Evolutionary conservation across 2,797 vertebrate genomes (phyloP).

Genomic region (Sebastiscus tertius): DNA sequence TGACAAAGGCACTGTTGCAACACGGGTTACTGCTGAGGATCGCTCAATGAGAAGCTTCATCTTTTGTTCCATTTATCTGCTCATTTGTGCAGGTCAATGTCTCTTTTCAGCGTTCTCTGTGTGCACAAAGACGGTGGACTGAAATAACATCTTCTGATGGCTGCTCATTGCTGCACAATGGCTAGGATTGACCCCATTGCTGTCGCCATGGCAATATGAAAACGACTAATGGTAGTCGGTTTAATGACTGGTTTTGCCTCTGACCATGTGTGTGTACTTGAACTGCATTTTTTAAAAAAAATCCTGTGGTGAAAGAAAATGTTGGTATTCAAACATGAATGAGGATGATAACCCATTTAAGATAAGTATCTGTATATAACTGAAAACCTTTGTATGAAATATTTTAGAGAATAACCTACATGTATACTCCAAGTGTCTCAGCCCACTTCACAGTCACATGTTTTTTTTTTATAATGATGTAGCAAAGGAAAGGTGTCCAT

Average conservation of each 20-base stretch:
- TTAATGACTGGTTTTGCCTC: constrained; percentile 13
- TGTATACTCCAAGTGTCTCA: background rate
- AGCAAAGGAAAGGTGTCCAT: background rate
- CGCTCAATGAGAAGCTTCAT: constrained; percentile 37
- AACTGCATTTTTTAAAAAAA: background rate
- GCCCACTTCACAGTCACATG: background rate
- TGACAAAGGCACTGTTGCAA: constrained; percentile 20
- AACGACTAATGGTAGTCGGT: constrained; percentile 42
- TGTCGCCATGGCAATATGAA: constrained; percentile 66
- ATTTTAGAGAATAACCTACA: background rate
- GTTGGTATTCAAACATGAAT: constrained; percentile 1
- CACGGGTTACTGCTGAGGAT: constrained; percentile 4
- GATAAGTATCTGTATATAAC: background rate
- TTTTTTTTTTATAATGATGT: background rate
- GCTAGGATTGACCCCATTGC: constrained; percentile 52
- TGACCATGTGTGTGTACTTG: background rate
- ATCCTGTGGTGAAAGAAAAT: background rate
- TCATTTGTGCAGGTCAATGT: constrained; percentile 33
- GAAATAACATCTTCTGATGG: constrained; percentile 45
- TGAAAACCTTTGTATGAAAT: background rate
- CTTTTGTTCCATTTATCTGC: constrained; percentile 52
- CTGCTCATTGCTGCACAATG: constrained; percentile 51
- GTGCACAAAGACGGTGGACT: constrained; percentile 13
- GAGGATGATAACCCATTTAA: background rate
- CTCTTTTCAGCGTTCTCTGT: constrained; percentile 34